Evolutionary conservation across 2,113 vertebrate genomes (phyloP).

Genomic region (Sorex fumeus): DNA sequence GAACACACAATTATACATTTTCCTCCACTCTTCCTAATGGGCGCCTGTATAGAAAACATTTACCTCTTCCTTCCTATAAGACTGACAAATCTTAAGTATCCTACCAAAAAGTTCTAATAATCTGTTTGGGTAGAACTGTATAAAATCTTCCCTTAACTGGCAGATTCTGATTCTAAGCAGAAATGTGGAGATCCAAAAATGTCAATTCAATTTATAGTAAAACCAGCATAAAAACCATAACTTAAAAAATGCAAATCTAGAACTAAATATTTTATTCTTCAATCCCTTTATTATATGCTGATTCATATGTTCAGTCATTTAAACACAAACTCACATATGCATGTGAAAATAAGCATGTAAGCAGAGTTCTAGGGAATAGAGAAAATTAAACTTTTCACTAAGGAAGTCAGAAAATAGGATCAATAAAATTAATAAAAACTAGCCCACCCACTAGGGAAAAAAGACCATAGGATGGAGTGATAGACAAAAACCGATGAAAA

Average conservation of each 20-base stretch:
- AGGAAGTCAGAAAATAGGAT: not conserved
- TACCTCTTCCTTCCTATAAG: not conserved
- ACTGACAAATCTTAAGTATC: not conserved
- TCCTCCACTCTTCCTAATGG: not conserved
- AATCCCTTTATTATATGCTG: not conserved
- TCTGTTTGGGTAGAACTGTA: not conserved
- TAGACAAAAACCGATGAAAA: not conserved
- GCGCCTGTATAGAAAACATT: not conserved
- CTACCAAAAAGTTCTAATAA: not conserved
- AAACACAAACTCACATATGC: not conserved
- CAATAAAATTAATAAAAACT: not conserved
- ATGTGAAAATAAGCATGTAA: not conserved
- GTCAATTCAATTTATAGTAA: not conserved
- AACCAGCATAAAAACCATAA: not conserved
- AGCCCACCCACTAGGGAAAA: constrained; percentile 26
- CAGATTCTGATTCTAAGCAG: not conserved
- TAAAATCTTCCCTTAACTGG: not conserved
- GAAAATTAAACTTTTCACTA: not conserved
- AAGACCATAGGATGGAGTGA: not conserved
- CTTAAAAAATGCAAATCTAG: not conserved
- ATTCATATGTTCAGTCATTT: not conserved
- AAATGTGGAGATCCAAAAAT: not conserved
- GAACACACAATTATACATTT: not conserved
- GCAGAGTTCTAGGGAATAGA: not conserved
- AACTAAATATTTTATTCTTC: constrained; percentile 3